These are phyloP conservation scores for Sus cebifrons DNA, from an alignment of 2,797 vertebrate species.

Conservation along the genomic window DNA sequence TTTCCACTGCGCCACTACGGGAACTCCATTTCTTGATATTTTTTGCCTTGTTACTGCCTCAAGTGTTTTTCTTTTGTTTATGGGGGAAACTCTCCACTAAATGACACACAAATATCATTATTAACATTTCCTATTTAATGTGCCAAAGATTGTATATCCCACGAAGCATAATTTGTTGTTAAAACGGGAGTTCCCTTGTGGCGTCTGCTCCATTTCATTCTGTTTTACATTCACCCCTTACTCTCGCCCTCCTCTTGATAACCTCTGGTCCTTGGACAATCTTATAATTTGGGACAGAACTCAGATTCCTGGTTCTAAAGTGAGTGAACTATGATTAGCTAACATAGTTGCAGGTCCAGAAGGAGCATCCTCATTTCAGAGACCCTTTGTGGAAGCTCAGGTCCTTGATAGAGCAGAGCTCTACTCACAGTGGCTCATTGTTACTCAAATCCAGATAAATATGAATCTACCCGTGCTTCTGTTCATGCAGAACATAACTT, in stretches of 20 bases:
- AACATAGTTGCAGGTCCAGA: not conserved
- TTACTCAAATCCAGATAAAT: not conserved
- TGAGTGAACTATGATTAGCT: not conserved
- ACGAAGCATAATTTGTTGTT: slow-evolving; percentile 24
- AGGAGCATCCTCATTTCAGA: not conserved
- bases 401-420: not conserved
- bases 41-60: not conserved
- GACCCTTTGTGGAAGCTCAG: not conserved
- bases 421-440: not conserved
- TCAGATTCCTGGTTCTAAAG: not conserved
- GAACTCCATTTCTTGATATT: no score
- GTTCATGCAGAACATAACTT: not conserved
- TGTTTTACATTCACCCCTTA: not conserved
- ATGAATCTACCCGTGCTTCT: not conserved
- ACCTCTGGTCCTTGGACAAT: not conserved
- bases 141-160: not conserved
- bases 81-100: not conserved
- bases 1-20: no score
- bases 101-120: not conserved
- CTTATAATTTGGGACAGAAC: not conserved
- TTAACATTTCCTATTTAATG: slow-evolving; percentile 6
- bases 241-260: not conserved
- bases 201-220: not conserved
- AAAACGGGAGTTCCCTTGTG: not conserved
- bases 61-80: slow-evolving; percentile 35